A percentile compares a stretch with the other conserved stretches of the same genome.
Conservation (phyloP, 2,113 vertebrate genomes). For the Machaerirhynchus nigripectus region DNA sequence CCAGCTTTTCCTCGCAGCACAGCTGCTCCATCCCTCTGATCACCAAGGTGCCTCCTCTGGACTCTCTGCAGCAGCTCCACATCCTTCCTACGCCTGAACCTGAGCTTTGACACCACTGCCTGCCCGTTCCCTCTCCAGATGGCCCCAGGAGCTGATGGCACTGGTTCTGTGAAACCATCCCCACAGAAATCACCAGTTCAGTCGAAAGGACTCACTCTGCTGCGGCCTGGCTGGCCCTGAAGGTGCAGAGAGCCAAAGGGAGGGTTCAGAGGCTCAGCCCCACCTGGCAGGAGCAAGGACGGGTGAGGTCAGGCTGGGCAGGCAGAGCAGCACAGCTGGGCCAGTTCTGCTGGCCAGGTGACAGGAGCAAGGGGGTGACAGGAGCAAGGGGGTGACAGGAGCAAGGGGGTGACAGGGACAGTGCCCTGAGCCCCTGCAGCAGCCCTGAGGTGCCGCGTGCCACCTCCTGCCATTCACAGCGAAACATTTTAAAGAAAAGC, state of each 20-base stretch:
- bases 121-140: background rate
- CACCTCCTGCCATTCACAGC: background rate
- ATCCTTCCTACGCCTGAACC: background rate
- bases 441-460: background rate
- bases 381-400: background rate
- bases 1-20: background rate
- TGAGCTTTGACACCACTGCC: background rate
- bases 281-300: background rate
- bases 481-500: accelerated
- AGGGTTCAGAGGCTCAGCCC: background rate
- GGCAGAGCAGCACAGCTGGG: background rate
- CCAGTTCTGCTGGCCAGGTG: background rate
- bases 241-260: background rate
- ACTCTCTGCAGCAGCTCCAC: background rate
- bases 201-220: background rate
- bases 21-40: background rate
- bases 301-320: background rate
- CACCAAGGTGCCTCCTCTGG: background rate
- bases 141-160: background rate
- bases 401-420: background rate
- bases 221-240: background rate
- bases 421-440: background rate
- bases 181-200: background rate
- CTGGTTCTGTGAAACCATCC: background rate
- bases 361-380: background rate